Evolutionary conservation across 2,888 invertebrate species (phyloP).

Genomic region (Orgyia antiqua): DNA sequence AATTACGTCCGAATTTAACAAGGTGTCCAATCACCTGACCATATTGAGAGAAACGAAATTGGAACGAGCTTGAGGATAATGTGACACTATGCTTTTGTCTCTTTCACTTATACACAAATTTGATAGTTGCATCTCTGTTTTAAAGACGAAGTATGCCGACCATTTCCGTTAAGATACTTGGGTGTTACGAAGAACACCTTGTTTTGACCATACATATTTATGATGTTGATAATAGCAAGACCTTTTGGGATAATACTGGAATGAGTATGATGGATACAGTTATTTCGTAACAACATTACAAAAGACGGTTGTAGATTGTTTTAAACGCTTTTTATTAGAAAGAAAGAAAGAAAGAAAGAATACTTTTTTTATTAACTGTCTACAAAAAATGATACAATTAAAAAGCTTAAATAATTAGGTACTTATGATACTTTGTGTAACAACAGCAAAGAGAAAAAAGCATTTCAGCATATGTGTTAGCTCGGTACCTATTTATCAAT

Average conservation of each 20-base stretch:
- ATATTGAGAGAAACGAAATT: slow-evolving; percentile 19
- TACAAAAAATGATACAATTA: too few relatives aligned
- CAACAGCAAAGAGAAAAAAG: too few relatives aligned
- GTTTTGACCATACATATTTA: slow-evolving; percentile 15
- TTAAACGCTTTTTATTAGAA: too few relatives aligned
- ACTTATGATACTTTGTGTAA: too few relatives aligned
- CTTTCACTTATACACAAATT: slow-evolving; percentile 9
- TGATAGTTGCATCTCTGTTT: slow-evolving; percentile 25
- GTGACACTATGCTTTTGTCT: slow-evolving; percentile 13
- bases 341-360: too few relatives aligned
- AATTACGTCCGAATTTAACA: slow-evolving; percentile 15
- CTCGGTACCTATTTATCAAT: too few relatives aligned
- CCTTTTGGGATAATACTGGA: slow-evolving; percentile 7
- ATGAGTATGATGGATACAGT: slow-evolving; percentile 8
- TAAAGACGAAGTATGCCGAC: slow-evolving; percentile 26
- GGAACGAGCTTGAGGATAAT: slow-evolving; percentile 14
- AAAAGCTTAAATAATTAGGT: too few relatives aligned
- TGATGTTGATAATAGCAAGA: slow-evolving; percentile 6
- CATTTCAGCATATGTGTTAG: too few relatives aligned
- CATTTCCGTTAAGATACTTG: slow-evolving; percentile 43
- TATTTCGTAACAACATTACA: too few relatives aligned
- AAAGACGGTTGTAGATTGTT: too few relatives aligned
- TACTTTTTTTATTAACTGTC: too few relatives aligned
- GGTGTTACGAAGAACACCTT: slow-evolving; percentile 26
- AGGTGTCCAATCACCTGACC: slow-evolving; percentile 18